Evolutionary conservation across 1,140 invertebrate species (phyloP).

Genomic region (Drosophila fuyamai): DNA sequence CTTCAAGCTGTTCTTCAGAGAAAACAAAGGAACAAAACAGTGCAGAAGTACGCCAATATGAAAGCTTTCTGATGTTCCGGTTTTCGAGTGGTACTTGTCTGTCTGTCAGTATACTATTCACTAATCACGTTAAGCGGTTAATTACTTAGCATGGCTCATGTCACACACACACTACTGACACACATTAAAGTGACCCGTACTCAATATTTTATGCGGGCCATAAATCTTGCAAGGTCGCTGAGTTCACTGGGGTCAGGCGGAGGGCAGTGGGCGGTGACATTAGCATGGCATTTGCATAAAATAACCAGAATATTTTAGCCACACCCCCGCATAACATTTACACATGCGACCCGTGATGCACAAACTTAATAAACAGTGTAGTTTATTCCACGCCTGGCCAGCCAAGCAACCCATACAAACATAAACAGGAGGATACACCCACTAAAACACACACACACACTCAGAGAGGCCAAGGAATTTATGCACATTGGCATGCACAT

Average conservation of each 20-base stretch:
- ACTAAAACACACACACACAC: not conserved
- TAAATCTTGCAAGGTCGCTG: constrained; percentile 46
- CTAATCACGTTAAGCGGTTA: constrained; percentile 75
- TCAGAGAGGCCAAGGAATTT: constrained; percentile 28
- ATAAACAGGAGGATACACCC: constrained; percentile 31
- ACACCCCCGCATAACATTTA: constrained; percentile 12
- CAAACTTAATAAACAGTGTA: constrained; percentile 73
- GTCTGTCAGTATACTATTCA: constrained; percentile 10
- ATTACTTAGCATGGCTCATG: constrained; percentile 50
- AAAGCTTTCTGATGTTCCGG: constrained; percentile 39
- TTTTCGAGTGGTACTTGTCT: constrained; percentile 25
- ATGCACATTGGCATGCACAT: constrained; percentile 54
- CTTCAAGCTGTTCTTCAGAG: constrained; percentile 19
- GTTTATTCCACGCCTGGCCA: constrained; percentile 45
- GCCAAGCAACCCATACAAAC: constrained; percentile 17
- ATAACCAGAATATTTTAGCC: constrained; percentile 55
- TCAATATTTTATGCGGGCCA: constrained; percentile 47
- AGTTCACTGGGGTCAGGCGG: not conserved
- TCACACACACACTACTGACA: constrained; percentile 12
- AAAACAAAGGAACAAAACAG: constrained; percentile 23
- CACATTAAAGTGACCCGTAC: constrained; percentile 35
- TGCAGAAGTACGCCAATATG: constrained; percentile 38
- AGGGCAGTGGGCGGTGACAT: constrained; percentile 30
- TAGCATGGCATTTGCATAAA: constrained; percentile 73
- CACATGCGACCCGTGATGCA: constrained; percentile 29